A percentile compares a stretch with the other conserved stretches of the same genome.
These are phyloP conservation scores for Streblospio benedicti DNA, from an alignment of 1,140 invertebrate species.

Conservation along the genomic window DNA sequence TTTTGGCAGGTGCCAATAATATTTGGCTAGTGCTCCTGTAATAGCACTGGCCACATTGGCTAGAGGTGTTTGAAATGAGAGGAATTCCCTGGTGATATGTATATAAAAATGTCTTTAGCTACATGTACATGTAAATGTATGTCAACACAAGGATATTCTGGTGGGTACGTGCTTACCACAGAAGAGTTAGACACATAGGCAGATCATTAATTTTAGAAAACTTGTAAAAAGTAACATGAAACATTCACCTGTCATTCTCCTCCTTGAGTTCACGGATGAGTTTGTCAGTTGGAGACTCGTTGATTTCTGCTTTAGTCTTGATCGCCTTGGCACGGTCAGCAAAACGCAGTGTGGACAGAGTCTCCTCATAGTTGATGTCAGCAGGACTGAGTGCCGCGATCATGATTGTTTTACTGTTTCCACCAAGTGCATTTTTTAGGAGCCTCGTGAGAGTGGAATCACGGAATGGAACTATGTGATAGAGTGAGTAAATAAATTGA, in stretches of 20 bases:
- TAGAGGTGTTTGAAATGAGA: no score
- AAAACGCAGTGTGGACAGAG: conserved; percentile 81
- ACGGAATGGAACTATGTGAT: conserved; percentile 56
- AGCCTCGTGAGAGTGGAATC: conserved; percentile 57
- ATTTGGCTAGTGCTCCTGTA: no score
- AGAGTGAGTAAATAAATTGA: conserved; percentile 15
- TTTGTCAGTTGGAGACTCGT: conserved; percentile 59
- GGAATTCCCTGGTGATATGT: no score
- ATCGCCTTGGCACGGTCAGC: conserved; percentile 83
- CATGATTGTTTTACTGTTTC: conserved; percentile 98
- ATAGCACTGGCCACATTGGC: no score
- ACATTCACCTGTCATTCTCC: conserved; percentile 90
- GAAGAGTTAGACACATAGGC: no score
- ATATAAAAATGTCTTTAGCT: no score
- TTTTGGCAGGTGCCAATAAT: no score
- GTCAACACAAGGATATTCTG: no score
- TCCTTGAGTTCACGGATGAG: conserved; percentile 91
- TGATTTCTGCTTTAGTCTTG: conserved; percentile 95
- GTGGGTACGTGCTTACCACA: no score
- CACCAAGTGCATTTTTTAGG: conserved; percentile 89
- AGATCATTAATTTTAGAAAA: no score
- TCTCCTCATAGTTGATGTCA: conserved; percentile 97
- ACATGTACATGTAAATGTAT: no score
- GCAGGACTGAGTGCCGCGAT: conserved; percentile 91
- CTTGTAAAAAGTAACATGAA: no score